Evolutionary conservation across 2,797 vertebrate species (phyloP).

Genomic region (Rhinella marina): DNA sequence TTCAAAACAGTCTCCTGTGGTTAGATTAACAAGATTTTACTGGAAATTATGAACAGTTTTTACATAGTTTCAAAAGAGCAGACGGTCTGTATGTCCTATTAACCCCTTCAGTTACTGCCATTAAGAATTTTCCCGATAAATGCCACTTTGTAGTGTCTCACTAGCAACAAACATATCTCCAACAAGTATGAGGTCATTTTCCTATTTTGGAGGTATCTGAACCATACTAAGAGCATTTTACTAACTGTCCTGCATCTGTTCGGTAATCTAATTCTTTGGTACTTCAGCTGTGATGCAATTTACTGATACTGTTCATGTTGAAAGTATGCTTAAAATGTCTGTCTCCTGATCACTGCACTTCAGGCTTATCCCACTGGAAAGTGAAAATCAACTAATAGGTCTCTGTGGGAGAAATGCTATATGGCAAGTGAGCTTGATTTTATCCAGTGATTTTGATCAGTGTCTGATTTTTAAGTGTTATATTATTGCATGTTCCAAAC

Average conservation of each 20-base stretch:
- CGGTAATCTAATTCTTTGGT: background rate
- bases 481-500: conserved; percentile 30
- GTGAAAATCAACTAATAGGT: conserved; percentile 53
- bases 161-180: background rate
- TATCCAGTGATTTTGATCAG: conserved; percentile 45
- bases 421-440: conserved; percentile 50
- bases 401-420: conserved; percentile 43
- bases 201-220: background rate
- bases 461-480: conserved; percentile 50
- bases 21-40: conserved; percentile 64
- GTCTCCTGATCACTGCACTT: conserved; percentile 36
- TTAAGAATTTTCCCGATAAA: background rate
- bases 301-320: conserved; percentile 28
- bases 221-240: background rate
- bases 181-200: background rate
- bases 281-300: conserved; percentile 26
- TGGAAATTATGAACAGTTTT: conserved; percentile 49
- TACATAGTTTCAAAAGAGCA: conserved; percentile 24
- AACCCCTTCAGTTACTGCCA: conserved; percentile 31
- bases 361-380: conserved; percentile 34
- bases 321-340: conserved; percentile 29
- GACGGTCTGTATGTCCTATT: conserved; percentile 42
- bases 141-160: background rate
- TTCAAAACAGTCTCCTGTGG: conserved; percentile 69
- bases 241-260: background rate